Conservation (phyloP, 2,797 vertebrate species). For the Tenualosa ilisha region DNA sequence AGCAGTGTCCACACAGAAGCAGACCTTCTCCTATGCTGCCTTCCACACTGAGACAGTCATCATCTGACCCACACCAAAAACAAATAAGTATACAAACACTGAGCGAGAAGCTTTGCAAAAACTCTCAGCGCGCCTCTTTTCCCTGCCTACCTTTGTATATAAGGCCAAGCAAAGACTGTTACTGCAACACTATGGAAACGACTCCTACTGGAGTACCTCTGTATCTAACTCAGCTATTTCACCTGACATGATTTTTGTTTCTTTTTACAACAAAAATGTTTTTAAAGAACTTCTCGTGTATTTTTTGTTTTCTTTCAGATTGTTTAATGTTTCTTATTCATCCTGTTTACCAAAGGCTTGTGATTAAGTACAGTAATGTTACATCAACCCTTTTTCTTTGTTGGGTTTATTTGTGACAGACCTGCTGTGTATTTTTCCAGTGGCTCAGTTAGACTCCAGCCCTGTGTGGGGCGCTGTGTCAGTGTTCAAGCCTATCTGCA, state of each 20-base stretch:
- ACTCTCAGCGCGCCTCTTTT: constrained; percentile 38
- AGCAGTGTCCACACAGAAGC: constrained; percentile 63
- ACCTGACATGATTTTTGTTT: constrained; percentile 41
- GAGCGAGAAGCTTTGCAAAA: constrained; percentile 28
- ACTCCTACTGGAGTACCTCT: constrained; percentile 62
- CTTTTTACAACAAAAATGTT: constrained; percentile 47
- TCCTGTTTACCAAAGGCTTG: constrained; percentile 57
- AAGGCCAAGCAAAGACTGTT: constrained; percentile 56
- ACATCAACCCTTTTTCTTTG: constrained; percentile 35
- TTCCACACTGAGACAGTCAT: constrained; percentile 77
- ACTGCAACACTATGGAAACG: constrained; percentile 53
- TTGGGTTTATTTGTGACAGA: constrained; percentile 63
- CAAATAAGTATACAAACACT: not conserved
- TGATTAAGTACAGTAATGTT: not conserved
- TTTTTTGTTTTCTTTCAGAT: constrained; percentile 53
- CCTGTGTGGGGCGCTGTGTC: constrained; percentile 75
- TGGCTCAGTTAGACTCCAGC: constrained; percentile 67
- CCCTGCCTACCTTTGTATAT: constrained; percentile 63
- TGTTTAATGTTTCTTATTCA: not conserved
- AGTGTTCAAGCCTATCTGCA: constrained; percentile 70
- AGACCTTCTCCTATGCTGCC: constrained; percentile 69
- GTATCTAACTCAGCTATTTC: constrained; percentile 58
- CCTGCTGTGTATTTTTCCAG: constrained; percentile 77
- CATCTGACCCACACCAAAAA: constrained; percentile 58
- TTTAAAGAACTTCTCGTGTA: constrained; percentile 77